These are phyloP conservation scores for Synchiropus splendidus DNA, from an alignment of 2,113 vertebrate genomes.

Conservation along the genomic window DNA sequence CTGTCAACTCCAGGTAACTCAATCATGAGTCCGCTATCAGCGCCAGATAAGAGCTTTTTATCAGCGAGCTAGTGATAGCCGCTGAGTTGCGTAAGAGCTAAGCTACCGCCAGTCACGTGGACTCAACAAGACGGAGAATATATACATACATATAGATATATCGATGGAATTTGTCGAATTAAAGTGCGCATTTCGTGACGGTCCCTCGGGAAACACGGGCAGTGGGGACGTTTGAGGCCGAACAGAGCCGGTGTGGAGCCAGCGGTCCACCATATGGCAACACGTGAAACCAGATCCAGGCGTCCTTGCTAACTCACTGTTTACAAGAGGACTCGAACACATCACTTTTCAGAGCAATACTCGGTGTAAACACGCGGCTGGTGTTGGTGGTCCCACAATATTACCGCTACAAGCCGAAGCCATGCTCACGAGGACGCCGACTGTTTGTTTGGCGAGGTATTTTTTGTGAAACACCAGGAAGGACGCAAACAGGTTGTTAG, in stretches of 20 bases:
- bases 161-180: background rate
- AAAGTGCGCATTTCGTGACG: too few relatives aligned
- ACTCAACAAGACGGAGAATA: background rate
- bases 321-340: too few relatives aligned
- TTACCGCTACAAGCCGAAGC: too few relatives aligned
- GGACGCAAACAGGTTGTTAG: conserved; percentile 10
- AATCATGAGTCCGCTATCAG: background rate
- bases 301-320: too few relatives aligned
- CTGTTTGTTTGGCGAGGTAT: background rate
- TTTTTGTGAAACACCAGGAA: background rate
- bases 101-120: conserved; percentile 28
- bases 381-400: too few relatives aligned
- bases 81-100: conserved; percentile 30
- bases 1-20: background rate
- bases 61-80: conserved; percentile 1
- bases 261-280: too few relatives aligned
- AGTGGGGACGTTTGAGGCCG: background rate
- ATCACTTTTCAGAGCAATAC: too few relatives aligned
- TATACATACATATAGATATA: background rate
- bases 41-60: conserved; percentile 10
- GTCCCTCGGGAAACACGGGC: background rate
- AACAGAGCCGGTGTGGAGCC: background rate
- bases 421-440: background rate
- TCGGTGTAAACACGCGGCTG: too few relatives aligned
- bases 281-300: too few relatives aligned